phyloP scores from a whole-genome alignment of 23 tunicate genomes.

The Trididemnum nubilum region DNA sequence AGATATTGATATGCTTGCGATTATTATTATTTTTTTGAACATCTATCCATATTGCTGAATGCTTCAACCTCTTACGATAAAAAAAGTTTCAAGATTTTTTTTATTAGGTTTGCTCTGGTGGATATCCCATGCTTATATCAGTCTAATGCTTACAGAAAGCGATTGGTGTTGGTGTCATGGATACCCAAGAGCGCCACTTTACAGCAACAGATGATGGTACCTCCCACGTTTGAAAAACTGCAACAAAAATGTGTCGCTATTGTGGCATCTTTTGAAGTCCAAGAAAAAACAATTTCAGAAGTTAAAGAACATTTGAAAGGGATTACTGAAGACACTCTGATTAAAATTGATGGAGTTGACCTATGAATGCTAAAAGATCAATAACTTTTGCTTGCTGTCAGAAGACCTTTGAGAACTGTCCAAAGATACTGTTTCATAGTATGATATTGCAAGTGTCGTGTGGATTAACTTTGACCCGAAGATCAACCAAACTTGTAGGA shows the following conservation, averaged over 20 bases:
- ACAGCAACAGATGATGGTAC: background rate
- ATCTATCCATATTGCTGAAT: no score
- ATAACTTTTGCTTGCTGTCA: no score
- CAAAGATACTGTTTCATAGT: no score
- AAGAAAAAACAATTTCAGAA: background rate
- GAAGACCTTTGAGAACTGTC: no score
- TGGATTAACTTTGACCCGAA: no score
- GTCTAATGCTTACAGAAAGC: background rate
- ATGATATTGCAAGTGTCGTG: no score
- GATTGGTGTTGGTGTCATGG: background rate
- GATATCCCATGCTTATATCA: background rate
- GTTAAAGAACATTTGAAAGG: background rate
- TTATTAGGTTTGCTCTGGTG: background rate
- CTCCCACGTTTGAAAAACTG: background rate
- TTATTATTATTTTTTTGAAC: no score
- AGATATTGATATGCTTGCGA: no score
- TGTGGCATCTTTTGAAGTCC: background rate
- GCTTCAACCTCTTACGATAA: no score
- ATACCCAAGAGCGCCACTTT: background rate
- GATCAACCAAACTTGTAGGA: no score
- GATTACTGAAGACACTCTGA: background rate
- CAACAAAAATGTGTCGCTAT: background rate
- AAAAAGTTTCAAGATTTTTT: no score
- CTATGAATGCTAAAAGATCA: no score
- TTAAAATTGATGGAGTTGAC: background rate